Base-by-base conservation (phyloP, 2,797 vertebrate genomes). In the Leptodactylus fallax region DNA sequence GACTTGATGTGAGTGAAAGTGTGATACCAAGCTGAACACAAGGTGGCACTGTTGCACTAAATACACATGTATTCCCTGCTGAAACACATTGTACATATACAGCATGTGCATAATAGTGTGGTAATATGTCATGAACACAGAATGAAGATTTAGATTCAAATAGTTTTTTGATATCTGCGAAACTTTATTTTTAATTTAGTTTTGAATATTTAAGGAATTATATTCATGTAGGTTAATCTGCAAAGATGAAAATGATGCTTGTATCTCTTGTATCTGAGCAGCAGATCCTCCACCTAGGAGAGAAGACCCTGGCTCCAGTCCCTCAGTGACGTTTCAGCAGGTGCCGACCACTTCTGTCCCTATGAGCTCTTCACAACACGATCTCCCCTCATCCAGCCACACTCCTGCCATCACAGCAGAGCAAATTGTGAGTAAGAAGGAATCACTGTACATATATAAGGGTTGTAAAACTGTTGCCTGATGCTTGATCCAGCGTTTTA, bases 321-420 rank as follows among this genome's bases (percentile, higher is more conserved):
- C 93, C 76, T 56, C 92, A 79, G 93, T 93, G 90, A 88, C 92
- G 69, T 92, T 89, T 80, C 93, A 92, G 9, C 87, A 92, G 25
- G 90, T 86, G 88, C 90, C 93, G 6, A 76, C 81, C 7, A 93
- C 93, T 9, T 51, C 92, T 25, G 77, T 56, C 56, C 92, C 87
- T 21, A 91, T 92, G 88, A 94, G 93, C 90, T 94, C 95, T 12
- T 90, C 94, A 56, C 95, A 94, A 14, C 93, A 95, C 90, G 96
- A 95, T 78, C 92, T 87, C 0, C 91, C 93, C 0, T 93, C 92
- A 0, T 90, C 93, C 47, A 16, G 27, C 71, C 87, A 90, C 0
- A 67, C 88, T 81, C 87, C 92, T 17, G 17, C 91, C 25, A 67
- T 87, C 92, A 95, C 90, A 36, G 2, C 88, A 0, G 96, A 96